Evolutionary conservation across 2,888 invertebrate genomes (phyloP).

Genomic region (Nemurella pictetii): DNA sequence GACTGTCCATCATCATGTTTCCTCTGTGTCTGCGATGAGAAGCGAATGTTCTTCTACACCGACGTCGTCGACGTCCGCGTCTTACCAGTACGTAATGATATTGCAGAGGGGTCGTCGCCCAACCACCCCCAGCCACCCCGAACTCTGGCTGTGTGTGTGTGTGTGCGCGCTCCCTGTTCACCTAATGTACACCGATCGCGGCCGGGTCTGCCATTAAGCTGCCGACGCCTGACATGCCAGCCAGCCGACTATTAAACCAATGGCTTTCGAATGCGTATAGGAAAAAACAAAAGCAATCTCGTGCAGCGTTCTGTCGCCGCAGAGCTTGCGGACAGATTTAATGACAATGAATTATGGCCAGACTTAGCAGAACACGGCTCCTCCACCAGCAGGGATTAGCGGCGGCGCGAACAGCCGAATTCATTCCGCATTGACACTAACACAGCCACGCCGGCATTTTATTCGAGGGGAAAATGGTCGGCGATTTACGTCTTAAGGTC

Average conservation of each 20-base stretch:
- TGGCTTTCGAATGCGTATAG: not conserved
- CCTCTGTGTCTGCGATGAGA: not conserved
- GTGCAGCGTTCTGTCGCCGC: not conserved
- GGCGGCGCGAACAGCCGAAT: not conserved
- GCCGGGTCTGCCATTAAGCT: constrained; percentile 25
- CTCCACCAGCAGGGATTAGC: not conserved
- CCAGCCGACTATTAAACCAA: constrained; percentile 31
- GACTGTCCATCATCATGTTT: constrained; percentile 18
- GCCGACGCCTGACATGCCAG: not conserved
- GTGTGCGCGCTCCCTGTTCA: constrained; percentile 7
- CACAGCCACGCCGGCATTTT: not conserved
- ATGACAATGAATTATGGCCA: not conserved
- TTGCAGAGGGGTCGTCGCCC: not conserved
- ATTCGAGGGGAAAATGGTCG: not conserved
- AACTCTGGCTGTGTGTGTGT: not conserved
- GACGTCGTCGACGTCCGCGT: not conserved
- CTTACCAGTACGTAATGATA: constrained; percentile 8
- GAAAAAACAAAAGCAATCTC: not conserved
- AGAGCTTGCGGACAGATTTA: not conserved
- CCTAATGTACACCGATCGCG: constrained; percentile 33
- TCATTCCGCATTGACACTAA: not conserved
- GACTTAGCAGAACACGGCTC: not conserved
- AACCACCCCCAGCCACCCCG: too few species aligned
- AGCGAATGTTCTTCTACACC: not conserved
- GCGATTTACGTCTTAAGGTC: not conserved